Conservation (phyloP, 2,113 vertebrate genomes). For the Cnemophilus loriae region DNA sequence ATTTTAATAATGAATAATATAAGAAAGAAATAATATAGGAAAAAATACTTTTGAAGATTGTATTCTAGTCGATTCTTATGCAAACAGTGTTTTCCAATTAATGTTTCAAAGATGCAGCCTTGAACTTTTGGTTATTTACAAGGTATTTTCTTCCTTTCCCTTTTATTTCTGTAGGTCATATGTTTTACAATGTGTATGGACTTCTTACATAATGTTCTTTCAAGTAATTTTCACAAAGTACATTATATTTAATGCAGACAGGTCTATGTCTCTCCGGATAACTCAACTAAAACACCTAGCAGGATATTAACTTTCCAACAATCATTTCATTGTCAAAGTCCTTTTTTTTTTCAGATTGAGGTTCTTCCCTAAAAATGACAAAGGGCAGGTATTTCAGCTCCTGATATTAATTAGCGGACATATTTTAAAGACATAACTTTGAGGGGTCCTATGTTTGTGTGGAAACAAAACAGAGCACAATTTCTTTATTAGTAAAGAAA, state of each 20-base stretch:
- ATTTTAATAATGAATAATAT: slow-evolving; percentile 34
- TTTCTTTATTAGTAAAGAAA: not conserved
- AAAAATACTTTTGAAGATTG: slow-evolving; percentile 23
- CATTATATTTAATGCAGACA: not conserved
- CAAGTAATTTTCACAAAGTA: not conserved
- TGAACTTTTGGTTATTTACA: not conserved
- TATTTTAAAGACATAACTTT: not conserved
- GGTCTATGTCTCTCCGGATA: not conserved
- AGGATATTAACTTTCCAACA: not conserved
- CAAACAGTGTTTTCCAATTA: not conserved
- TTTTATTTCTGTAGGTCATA: not conserved
- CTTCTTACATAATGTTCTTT: not conserved
- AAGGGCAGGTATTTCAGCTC: not conserved
- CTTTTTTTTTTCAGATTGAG: not conserved
- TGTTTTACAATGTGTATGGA: not conserved
- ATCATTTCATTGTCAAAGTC: not conserved
- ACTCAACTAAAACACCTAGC: not conserved
- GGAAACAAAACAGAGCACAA: not conserved
- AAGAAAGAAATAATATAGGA: slow-evolving; percentile 26
- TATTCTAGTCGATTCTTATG: not conserved
- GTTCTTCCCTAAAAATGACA: not conserved
- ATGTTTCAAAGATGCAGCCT: not conserved
- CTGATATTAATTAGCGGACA: not conserved
- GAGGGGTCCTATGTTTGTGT: not conserved
- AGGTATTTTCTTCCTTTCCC: not conserved